Conservation (phyloP, 2,888 invertebrate species). For the Lordiphosa andalusiaca region DNA sequence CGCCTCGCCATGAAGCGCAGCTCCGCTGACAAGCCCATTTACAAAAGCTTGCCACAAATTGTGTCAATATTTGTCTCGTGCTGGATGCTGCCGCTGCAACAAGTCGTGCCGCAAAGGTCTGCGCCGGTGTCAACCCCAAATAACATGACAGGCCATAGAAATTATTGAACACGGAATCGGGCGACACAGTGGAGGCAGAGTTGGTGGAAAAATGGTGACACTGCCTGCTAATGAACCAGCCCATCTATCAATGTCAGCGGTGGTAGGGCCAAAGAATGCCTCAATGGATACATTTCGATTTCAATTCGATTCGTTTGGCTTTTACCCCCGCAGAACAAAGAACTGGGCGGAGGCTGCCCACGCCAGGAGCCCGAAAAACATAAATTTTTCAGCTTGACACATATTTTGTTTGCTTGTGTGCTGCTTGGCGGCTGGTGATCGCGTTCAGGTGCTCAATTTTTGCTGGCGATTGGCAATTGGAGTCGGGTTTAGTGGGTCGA, state of each 20-base stretch:
- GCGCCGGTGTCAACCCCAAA: conserved; percentile 71
- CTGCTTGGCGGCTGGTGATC: neutral
- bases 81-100: conserved; percentile 76
- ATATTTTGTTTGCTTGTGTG: conserved; percentile 7
- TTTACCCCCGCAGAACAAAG: conserved; percentile 68
- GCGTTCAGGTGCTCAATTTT: conserved; percentile 60
- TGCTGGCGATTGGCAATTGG: conserved; percentile 44
- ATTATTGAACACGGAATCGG: conserved; percentile 63
- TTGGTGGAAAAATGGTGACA: neutral
- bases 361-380: conserved; percentile 11
- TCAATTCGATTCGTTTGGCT: conserved; percentile 60
- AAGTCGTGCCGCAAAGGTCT: conserved; percentile 80
- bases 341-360: conserved; percentile 32
- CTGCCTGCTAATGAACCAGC: conserved; percentile 18
- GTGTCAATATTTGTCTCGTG: conserved; percentile 71
- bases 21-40: conserved; percentile 40
- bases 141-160: conserved; percentile 72
- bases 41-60: conserved; percentile 65
- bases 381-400: conserved; percentile 14
- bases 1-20: conserved; percentile 15
- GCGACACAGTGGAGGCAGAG: conserved; percentile 22
- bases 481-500: conserved; percentile 61
- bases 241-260: conserved; percentile 73
- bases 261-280: conserved; percentile 50
- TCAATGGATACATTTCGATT: conserved; percentile 51